phyloP scores from a whole-genome alignment of 2,113 vertebrate species.

The Daboia siamensis region DNA sequence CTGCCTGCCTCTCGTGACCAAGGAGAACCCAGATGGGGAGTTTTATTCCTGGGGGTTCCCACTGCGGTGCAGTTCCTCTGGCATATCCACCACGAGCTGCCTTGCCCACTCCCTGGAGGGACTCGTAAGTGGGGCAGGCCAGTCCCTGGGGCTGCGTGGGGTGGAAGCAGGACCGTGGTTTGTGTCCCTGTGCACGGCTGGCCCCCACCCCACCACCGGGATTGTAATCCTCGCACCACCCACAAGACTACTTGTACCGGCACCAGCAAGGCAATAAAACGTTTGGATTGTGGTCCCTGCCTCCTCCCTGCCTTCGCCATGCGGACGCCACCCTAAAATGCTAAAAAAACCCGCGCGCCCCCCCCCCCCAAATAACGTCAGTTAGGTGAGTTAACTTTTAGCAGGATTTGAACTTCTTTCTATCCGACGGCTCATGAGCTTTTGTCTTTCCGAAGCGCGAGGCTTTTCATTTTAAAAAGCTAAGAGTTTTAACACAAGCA shows the following conservation, averaged over 20 bases:
- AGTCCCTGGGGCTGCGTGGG: not conserved
- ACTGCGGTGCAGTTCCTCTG: not conserved
- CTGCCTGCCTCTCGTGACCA: not conserved
- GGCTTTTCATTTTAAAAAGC: too few species aligned
- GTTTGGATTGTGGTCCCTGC: conserved; percentile 17
- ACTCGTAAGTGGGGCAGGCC: not conserved
- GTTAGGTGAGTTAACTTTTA: too few species aligned
- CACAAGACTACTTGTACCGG: conserved; percentile 35
- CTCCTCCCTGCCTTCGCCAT: not conserved
- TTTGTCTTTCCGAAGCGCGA: too few species aligned
- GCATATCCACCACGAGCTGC: not conserved
- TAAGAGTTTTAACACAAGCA: too few species aligned
- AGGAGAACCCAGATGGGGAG: not conserved
- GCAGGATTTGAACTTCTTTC: too few species aligned
- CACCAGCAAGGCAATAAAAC: conserved; percentile 62
- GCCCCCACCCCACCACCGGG: not conserved
- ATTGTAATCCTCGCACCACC: not conserved
- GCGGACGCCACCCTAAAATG: not conserved
- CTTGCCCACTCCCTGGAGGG: not conserved
- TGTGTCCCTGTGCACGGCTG: not conserved
- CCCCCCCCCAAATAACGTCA: too few species aligned
- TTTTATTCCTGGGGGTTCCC: not conserved
- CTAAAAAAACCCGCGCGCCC: too few species aligned
- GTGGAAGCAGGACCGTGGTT: rapidly evolving
- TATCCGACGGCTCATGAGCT: too few species aligned